Base-by-base conservation (phyloP, 2,888 invertebrate genomes). In the Amiota communis region DNA sequence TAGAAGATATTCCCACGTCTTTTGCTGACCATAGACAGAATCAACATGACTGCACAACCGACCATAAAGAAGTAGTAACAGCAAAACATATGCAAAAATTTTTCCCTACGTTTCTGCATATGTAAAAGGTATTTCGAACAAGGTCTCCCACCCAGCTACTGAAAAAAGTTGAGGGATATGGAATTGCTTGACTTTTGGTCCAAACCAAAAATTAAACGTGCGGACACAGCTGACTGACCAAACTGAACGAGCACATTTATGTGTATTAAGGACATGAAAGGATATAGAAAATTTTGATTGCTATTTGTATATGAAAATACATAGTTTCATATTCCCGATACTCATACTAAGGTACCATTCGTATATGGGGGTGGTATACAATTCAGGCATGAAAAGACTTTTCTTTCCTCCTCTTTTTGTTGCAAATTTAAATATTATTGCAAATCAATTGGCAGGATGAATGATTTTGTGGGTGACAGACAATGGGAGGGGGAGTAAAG, bases 61-160 rank as follows among this genome's bases (percentile, higher is more conserved):
- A 81, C 81, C 82, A 82, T 84, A 83, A 23, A 23, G 23, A 83
- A 83, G 83, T 76, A 79, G 78, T 77, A 76, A 74, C 73, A 75
- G 71, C 12, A 71, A 77, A 82, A 84, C 85, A 86, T 86, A 86
- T 87, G 87, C 87, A 87, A 87, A 87, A 86, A 84, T 82, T 76
- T n/a, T 75, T 36, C 36, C 36, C 36, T 75, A 73, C 76, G 70
- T 76, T 59, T 68, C 49, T 68, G 67, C 49, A 68, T 68, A 68
- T 51, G 23, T 53, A 65, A 48, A 65, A 65, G 63, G 20, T 3
- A 59, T 9, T 11, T 59, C 12, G 59, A 59, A 59, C 8, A 36
- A 36, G 36, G 1, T 36, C 36, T 36, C 8, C 36, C 36, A 36
- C 8, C 36, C 36, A 36, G 3, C 36, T 36, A 36, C 36, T 23